Evolutionary conservation across 1,140 invertebrate genomes (phyloP), one percentile per base, ranked within the genome.

Genomic region (Trissolcus basalis): DNA sequence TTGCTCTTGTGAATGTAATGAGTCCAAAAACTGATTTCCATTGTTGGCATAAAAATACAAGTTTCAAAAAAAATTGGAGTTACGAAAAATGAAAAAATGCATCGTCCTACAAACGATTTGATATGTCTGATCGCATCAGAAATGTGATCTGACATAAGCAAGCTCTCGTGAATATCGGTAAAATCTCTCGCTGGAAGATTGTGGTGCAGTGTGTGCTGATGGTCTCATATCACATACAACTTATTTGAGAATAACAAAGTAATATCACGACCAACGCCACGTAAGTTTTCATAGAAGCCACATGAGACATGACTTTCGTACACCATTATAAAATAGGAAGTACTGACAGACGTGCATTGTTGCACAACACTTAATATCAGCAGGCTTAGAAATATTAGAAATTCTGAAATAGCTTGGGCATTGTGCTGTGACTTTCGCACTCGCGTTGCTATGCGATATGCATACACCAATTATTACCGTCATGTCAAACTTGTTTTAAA

Each of bases 341-440:
- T 54, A 74, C 63, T 53, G 56, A 68, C 58, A 60, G 64, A 68
- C 54, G 59, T 60, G 49, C 44, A 65, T 58, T 43, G 56, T 70
- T 76, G 64, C 73, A 41, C 73, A 76, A 76, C 55, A 70, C 60
- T 76, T 65, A 64, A 70, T 71, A 71, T 71, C 67, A 70, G 47
- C 56, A 35, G 68, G 51, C 67, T 67, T 56, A 71, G 67, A 77
- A 77, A 77, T 71, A 77, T 65, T 61, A 65, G 60, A 77, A 54
- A 71, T 71, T 71, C 55, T 53, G 61, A 67, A 77, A 77, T 71
- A 77, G 45, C 74, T 56, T 32, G n/a, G 50, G 60, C 67, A 67
- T 76, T 76, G 73, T 76, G 33, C 59, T 48, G 48, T 16, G 54
- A 76, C 58, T 74, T 68, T 69, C 59, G 69, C 72, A 65, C 59